Evolutionary conservation across 2,797 vertebrate species (phyloP), one percentile per base, ranked within the genome.

Genomic region (Silurus lanzhouensis): DNA sequence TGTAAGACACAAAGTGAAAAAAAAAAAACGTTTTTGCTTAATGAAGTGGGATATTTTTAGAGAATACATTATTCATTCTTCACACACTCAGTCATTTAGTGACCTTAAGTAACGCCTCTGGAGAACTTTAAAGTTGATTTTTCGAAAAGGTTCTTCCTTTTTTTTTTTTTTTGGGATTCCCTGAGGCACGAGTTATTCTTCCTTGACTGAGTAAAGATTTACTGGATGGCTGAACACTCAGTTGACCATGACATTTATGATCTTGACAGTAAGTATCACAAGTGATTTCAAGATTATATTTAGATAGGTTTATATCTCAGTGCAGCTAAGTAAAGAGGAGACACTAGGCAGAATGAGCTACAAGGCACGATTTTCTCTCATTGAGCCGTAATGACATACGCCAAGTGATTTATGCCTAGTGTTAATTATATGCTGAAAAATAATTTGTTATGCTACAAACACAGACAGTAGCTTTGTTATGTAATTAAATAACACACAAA

Each of bases 351-450:
- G 60, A 77, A 83, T 84, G 67, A 71, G 60, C 90, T 92, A 92
- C 88, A 85, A 88, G 90, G 88, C 88, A 91, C 88, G 91, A 92
- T 91, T 88, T 72, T 88, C 87, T 81, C 81, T 89, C 88, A 84
- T 90, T 88, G 86, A 87, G 60, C 86, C 84, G 71, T 94, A 93
- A 95, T 93, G 87, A 91, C 92, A 89, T 89, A 91, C 91, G 90
- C 93, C 91, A 93, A 90, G 91, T 94, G 92, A 95, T 94, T 94
- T 92, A 94, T 95, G 88, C 88, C 84, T 89, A 86, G 88, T 90
- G 89, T 93, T 94, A 91, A 93, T 93, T 92, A 90, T 91, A 89
- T 89, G 88, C 89, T 90, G 82, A 89, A 89, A 91, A 92, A 89
- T 91, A 91, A 94, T 95, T 93, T 93, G 90, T 93, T 93, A 92